These are phyloP conservation scores for Netelia fuscicornis DNA, from an alignment of 2,888 invertebrate species.

Conservation along the genomic window DNA sequence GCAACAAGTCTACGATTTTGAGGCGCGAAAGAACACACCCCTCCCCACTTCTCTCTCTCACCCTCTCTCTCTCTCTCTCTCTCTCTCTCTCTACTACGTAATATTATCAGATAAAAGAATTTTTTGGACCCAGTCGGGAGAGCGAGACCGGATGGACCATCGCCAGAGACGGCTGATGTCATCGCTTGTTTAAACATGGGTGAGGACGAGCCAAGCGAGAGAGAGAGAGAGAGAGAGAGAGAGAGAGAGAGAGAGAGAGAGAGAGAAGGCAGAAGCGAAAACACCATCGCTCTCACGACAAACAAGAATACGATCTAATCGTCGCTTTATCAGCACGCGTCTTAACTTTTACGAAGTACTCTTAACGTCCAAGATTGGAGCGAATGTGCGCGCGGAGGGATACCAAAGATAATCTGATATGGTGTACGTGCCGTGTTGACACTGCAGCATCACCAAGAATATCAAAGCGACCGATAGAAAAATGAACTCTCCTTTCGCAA, in stretches of 20 bases:
- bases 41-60: background rate
- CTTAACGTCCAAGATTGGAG: constrained; percentile 16
- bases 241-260: constrained; percentile 32
- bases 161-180: constrained; percentile 74
- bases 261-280: background rate
- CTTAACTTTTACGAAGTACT: constrained; percentile 61
- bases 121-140: constrained; percentile 72
- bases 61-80: too few relatives aligned
- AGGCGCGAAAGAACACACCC: background rate
- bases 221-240: constrained; percentile 29
- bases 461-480: constrained; percentile 11
- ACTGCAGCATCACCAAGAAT: constrained; percentile 76
- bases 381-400: background rate
- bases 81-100: background rate
- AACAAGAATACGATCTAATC: constrained; percentile 82
- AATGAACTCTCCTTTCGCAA: too few relatives aligned
- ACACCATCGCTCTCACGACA: constrained; percentile 69
- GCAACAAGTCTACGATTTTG: constrained; percentile 23
- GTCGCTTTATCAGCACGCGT: constrained; percentile 75
- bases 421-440: constrained; percentile 70
- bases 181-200: constrained; percentile 82
- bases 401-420: background rate
- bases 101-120: constrained; percentile 15
- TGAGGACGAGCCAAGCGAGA: constrained; percentile 73
- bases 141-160: constrained; percentile 82